A percentile compares a stretch with the other conserved stretches of the same genome.
Evolutionary conservation across 1,140 invertebrate genomes (phyloP).

Genomic region (Drosophila azteca): DNA sequence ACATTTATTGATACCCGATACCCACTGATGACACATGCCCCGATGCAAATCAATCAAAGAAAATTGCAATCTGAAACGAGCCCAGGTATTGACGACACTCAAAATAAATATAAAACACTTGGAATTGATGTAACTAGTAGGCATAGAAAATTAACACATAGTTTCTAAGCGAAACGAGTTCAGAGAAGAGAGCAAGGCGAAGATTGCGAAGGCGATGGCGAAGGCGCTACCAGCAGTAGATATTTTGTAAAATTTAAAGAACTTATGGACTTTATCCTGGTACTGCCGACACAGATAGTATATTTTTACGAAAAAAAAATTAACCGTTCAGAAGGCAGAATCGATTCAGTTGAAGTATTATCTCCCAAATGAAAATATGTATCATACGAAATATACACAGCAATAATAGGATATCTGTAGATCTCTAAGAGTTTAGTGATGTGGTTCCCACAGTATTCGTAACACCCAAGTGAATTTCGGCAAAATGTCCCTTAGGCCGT

Average conservation of each 20-base stretch:
- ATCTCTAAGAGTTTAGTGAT: slow-evolving; percentile 11
- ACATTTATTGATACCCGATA: background rate
- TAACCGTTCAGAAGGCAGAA: slow-evolving; percentile 16
- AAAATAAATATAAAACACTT: slow-evolving; percentile 24
- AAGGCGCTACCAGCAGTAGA: slow-evolving; percentile 1
- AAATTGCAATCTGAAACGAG: slow-evolving; percentile 35
- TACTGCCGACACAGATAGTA: slow-evolving; percentile 2
- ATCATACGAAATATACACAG: slow-evolving; percentile 8
- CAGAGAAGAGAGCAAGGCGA: slow-evolving; percentile 33
- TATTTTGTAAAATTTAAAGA: slow-evolving; percentile 11
- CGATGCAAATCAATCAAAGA: slow-evolving; percentile 48
- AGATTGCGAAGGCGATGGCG: too few relatives aligned
- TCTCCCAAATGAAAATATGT: slow-evolving; percentile 27
- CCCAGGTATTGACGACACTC: slow-evolving; percentile 26
- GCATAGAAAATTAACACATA: slow-evolving; percentile 14
- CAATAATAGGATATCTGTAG: background rate
- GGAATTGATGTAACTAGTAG: slow-evolving; percentile 56
- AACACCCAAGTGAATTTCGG: slow-evolving; percentile 71
- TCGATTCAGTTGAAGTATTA: slow-evolving; percentile 7
- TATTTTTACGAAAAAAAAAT: slow-evolving; percentile 31
- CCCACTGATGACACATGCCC: slow-evolving; percentile 30
- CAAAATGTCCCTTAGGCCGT: slow-evolving; percentile 25
- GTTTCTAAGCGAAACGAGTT: slow-evolving; percentile 22
- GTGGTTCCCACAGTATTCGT: slow-evolving; percentile 49
- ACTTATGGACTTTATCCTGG: too few relatives aligned